These are phyloP conservation scores for Parnassius orleans DNA, from an alignment of 2,888 invertebrate genomes.

Conservation along the genomic window DNA sequence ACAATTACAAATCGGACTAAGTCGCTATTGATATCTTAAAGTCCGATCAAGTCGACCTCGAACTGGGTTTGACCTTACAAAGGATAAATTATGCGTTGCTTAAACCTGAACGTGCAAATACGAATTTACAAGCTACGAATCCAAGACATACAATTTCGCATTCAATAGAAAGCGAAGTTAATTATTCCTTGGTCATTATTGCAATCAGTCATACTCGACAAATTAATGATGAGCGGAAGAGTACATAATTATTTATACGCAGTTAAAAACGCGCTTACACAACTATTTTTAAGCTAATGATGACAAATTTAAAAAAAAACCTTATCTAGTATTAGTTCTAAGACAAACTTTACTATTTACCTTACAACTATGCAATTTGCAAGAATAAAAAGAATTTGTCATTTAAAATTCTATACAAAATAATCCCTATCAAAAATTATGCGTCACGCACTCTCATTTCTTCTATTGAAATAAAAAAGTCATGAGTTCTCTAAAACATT, in stretches of 20 bases:
- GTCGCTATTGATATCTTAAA: constrained; percentile 9
- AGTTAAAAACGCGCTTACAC: constrained; percentile 3
- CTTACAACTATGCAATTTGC: no score
- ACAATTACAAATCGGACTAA: constrained; percentile 12
- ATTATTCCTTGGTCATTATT: constrained; percentile 11
- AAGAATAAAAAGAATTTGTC: no score
- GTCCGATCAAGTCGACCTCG: constrained; percentile 31
- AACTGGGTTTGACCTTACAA: constrained; percentile 31
- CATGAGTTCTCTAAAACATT: no score
- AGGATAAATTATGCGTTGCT: constrained; percentile 31
- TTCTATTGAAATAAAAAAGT: no score
- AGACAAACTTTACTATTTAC: no score
- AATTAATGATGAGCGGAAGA: constrained; percentile 3
- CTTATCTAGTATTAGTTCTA: no score
- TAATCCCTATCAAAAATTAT: no score
- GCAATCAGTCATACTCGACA: constrained; percentile 14
- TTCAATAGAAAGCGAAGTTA: constrained; percentile 19
- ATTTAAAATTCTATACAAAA: no score
- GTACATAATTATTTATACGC: background rate
- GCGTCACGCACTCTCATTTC: no score
- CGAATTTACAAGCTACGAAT: constrained; percentile 14
- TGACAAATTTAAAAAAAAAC: background rate
- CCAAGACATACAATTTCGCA: constrained; percentile 5
- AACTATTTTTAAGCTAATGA: background rate
- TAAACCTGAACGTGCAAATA: constrained; percentile 29